Evolutionary conservation across 2,797 vertebrate genomes (phyloP).

Genomic region (Meda fulgida): DNA sequence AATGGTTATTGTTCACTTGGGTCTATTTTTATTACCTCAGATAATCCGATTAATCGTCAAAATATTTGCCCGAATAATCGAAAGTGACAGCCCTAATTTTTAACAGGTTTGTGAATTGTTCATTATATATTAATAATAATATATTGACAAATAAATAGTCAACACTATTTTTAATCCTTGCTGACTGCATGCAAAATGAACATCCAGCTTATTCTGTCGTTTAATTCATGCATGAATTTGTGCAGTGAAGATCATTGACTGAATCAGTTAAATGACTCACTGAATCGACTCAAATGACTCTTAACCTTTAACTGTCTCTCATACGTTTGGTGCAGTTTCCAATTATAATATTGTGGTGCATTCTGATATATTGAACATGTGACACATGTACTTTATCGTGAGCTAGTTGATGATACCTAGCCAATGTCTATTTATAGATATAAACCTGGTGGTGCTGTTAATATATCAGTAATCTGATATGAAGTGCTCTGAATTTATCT

Average conservation of each 20-base stretch:
- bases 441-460: not conserved
- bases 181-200: conserved; percentile 5
- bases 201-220: not conserved
- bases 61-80: not conserved
- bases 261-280: not conserved
- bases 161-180: not conserved
- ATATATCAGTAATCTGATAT: not conserved
- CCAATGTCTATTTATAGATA: not conserved
- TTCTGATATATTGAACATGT: not conserved
- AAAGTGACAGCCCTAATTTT: not conserved
- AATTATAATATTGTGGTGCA: not conserved
- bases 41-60: not conserved
- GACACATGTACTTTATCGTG: no score
- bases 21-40: not conserved
- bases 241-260: not conserved
- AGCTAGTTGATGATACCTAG: not conserved
- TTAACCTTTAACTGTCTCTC: not conserved
- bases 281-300: no score
- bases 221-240: no score
- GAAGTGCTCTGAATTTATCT: not conserved
- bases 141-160: not conserved
- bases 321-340: not conserved
- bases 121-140: not conserved
- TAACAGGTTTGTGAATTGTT: not conserved
- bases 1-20: not conserved